Evolutionary conservation across 2,888 invertebrate species (phyloP).

Genomic region (Psococerastis gibbosa): DNA sequence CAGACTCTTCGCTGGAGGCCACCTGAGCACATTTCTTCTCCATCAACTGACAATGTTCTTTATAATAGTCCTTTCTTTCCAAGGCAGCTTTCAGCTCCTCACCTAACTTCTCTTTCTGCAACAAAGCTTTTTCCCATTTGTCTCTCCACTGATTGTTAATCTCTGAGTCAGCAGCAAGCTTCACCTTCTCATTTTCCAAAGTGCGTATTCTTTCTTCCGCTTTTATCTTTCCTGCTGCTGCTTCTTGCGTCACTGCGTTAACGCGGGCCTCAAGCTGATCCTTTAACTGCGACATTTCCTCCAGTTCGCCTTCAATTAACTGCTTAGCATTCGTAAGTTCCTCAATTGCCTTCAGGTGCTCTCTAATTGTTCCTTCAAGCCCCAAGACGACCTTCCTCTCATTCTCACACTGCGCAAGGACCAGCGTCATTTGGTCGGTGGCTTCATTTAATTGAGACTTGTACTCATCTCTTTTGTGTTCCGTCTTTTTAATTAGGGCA

Average conservation of each 20-base stretch:
- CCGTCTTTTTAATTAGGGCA: background rate
- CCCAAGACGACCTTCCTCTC: background rate
- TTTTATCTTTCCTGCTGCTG: too few species aligned
- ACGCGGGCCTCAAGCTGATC: too few species aligned
- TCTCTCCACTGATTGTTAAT: too few species aligned
- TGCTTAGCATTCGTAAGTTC: background rate
- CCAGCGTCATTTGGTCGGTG: background rate
- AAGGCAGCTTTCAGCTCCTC: background rate
- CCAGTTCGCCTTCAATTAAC: background rate
- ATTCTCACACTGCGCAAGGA: background rate
- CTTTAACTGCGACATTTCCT: too few species aligned
- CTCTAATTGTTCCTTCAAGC: background rate
- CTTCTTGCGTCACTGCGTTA: too few species aligned
- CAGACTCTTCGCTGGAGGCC: background rate
- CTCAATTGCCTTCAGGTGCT: background rate
- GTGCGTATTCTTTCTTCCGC: too few species aligned
- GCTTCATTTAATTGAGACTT: background rate
- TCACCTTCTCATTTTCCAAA: too few species aligned
- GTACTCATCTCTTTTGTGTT: background rate
- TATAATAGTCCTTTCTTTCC: conserved; percentile 6
- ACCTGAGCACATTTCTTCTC: background rate
- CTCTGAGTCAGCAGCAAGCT: too few species aligned
- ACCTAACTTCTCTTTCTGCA: background rate
- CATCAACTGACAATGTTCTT: background rate
- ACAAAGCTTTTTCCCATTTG: background rate